Percentiles rank a stretch among this genome's conserved stretches.
phyloP scores from a whole-genome alignment of 1,140 invertebrate genomes.

The Drosophila sproati region DNA sequence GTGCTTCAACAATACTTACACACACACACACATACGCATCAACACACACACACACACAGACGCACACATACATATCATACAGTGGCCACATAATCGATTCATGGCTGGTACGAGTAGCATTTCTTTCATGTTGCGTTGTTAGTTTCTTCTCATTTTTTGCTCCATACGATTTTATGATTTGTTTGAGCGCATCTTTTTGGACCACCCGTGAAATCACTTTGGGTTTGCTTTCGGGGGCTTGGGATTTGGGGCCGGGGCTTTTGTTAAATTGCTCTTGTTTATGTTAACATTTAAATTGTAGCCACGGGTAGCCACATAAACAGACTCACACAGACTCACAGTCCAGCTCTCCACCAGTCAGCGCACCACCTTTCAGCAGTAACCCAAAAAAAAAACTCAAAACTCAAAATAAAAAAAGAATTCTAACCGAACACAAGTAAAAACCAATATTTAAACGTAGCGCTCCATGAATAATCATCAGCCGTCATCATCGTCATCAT shows the following conservation, averaged over 20 bases:
- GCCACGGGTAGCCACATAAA: conserved; percentile 71
- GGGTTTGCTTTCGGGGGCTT: conserved; percentile 57
- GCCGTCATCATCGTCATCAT: conserved; percentile 49
- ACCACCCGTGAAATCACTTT: conserved; percentile 83
- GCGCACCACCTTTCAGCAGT: neutral
- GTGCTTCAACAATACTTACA: conserved; percentile 48
- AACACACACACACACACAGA: no score
- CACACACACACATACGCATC: neutral
- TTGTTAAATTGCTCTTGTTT: conserved; percentile 84
- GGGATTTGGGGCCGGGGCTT: conserved; percentile 57
- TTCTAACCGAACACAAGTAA: conserved; percentile 55
- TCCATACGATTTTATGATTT: conserved; percentile 79
- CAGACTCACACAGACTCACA: conserved; percentile 22
- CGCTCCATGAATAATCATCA: conserved; percentile 81
- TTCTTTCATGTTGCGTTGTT: conserved; percentile 82
- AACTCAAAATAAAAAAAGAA: neutral
- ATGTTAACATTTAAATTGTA: conserved; percentile 84
- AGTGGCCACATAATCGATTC: conserved; percentile 82
- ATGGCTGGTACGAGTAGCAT: conserved; percentile 77
- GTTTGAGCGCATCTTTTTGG: conserved; percentile 81
- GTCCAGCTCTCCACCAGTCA: neutral
- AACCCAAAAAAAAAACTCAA: neutral
- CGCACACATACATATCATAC: conserved; percentile 33
- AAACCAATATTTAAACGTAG: conserved; percentile 79
- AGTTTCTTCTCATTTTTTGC: conserved; percentile 58